These are phyloP conservation scores for Crotalus horridus DNA, from an alignment of 2,113 vertebrate species.

Conservation along the genomic window DNA sequence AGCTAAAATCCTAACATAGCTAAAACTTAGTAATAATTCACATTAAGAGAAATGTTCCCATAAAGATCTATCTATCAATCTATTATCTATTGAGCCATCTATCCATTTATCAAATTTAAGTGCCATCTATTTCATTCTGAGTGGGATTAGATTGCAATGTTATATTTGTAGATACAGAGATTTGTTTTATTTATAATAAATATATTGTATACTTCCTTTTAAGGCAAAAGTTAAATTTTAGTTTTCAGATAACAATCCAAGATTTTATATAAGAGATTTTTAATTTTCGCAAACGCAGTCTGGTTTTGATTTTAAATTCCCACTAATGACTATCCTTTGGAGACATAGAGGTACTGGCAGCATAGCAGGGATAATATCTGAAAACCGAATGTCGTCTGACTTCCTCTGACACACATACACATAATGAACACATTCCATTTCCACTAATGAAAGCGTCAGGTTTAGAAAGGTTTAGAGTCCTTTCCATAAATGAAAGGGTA, in stretches of 20 bases:
- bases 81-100: not conserved
- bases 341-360: not conserved
- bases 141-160: not conserved
- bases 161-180: not conserved
- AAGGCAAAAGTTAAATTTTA: accelerated
- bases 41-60: not conserved
- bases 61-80: not conserved
- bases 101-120: not conserved
- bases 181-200: not conserved
- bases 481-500: not conserved
- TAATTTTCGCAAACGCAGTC: not conserved
- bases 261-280: not conserved
- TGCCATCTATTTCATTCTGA: not conserved
- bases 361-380: not conserved
- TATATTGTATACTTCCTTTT: accelerated
- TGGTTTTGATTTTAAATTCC: not conserved
- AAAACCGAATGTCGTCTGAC: not conserved
- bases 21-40: not conserved
- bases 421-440: not conserved
- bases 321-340: not conserved
- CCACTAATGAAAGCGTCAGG: not conserved
- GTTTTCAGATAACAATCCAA: not conserved
- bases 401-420: not conserved
- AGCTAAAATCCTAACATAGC: not conserved
- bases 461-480: not conserved